Base-by-base conservation (phyloP, 92 coral and sea anemone genomes). In the Palythoa grandiflora region DNA sequence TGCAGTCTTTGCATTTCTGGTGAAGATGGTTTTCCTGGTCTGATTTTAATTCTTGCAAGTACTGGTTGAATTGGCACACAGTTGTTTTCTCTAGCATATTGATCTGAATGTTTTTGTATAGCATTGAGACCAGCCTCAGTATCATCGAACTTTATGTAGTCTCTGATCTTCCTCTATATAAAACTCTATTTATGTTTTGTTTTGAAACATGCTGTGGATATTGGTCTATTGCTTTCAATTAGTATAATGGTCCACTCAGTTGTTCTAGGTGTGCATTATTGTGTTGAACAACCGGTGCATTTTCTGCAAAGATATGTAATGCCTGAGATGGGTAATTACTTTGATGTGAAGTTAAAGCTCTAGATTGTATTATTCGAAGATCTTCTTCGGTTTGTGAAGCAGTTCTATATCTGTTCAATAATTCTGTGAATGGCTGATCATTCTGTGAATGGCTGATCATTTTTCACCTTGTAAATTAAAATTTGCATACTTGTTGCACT, bases 241-340 rank as follows among this genome's bases (percentile, higher is more conserved):
- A 71, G 51, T 85, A 65, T 35, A 89, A 44, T 38, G 89, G 89
- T 75, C 60, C 38, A 4, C n/a, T 68, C 10, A 89, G 68, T 21
- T 70, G 80, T 68, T 89, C 72, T 63, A 89, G 92, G 63, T 85
- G 86, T 60, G 21, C 54, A 73, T 61, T 89, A 47, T 89, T 89
- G 51, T 83, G 88, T 28, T 83, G n/a, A 74, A 78, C 48, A 5
- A 89, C 92, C 71, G 92, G 94, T 73, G 83, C 85, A 86, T 92
- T 92, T 78, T 92, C 92, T 75, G 95, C 93, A 83, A 77, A 93
- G 21, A 93, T 93, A 57, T 90, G 93, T 19, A 93, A 78, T 1
- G 94, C 94, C 73, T 87, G 79, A 19, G 89, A 6, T 68, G 93
- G 93, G 66, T 88, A 91, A 50, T 91, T 48, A 35, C 74, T 2